Evolutionary conservation across 2,113 vertebrate species (phyloP).

Genomic region (Cavia aperea): DNA sequence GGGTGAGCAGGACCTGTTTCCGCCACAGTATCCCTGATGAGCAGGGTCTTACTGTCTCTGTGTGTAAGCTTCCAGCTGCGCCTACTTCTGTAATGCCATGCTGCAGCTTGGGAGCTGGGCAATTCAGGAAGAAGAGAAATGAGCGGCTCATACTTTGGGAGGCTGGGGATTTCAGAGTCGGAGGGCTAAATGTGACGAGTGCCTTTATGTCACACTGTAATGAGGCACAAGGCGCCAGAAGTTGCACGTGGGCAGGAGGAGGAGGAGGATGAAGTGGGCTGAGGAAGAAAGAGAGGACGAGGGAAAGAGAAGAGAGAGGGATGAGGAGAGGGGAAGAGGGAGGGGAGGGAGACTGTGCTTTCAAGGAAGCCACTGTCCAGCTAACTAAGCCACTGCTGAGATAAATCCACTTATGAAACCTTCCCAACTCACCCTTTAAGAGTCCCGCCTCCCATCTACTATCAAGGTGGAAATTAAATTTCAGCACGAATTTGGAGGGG

Average conservation of each 20-base stretch:
- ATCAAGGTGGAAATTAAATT: not conserved
- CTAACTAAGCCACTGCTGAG: not conserved
- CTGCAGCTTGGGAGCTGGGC: not conserved
- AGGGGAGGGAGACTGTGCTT: not conserved
- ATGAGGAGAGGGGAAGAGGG: not conserved
- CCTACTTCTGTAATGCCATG: not conserved
- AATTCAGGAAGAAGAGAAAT: not conserved
- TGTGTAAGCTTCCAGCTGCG: not conserved
- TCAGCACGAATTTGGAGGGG: not conserved
- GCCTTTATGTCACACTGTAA: not conserved
- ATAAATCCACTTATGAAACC: not conserved
- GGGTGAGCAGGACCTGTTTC: not conserved
- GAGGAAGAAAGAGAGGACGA: not conserved
- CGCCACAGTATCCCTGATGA: not conserved
- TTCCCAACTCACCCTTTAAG: not conserved
- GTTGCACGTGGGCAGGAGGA: no score
- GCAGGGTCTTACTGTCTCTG: not conserved
- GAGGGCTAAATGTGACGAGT: not conserved
- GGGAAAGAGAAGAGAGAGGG: not conserved
- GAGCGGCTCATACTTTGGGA: no score
- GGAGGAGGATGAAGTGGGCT: not conserved
- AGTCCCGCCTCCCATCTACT: no score
- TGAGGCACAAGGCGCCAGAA: not conserved
- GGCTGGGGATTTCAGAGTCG: not conserved
- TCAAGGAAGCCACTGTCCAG: not conserved